Evolutionary conservation across 2,797 vertebrate genomes (phyloP), one percentile per base, ranked within the genome.

Genomic region (Melanogrammus aeglefinus): DNA sequence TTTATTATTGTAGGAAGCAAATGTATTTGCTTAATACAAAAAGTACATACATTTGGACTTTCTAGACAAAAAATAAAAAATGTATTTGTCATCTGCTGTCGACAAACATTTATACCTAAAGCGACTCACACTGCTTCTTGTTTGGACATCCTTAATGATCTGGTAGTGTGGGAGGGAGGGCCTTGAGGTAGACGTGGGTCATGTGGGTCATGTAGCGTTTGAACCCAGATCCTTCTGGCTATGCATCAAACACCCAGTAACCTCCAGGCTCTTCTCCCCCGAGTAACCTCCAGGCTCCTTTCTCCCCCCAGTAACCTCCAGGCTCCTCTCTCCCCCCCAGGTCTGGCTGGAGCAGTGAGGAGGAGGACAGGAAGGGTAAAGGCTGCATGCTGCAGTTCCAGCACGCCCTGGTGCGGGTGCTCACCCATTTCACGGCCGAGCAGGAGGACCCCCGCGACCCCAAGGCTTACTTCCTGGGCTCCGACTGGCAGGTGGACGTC

Each of bases 401-500:
- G 88, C 96, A 95, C 0, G 94, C 98, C 91, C 94, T 92, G 74
- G 94, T 99, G 80, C 91, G 97, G 0, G 96, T 99, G 69, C 95
- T 99, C 73, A 96, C 97, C 0, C 95, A 97, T 75, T 99, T 99
- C 2, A 95, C 97, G 21, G 94, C 96, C 0, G 96, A 99, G 84
- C 93, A 95, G 0, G 84, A 94, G 0, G 94, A 95, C 14, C 92
- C 94, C 0, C 95, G 94, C 86, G 95, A 94, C 12, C 0, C 96
- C 96, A 89, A 94, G 69, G 57, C 92, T 33, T 91, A 86, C 79
- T 95, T 93, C 88, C 93, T 99, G 72, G 94, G 96, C 75, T 92
- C 95, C 0, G 95, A 97, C 27, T 99, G 97, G 98, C 98, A 98
- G 86, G 92, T 97, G 29, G 98, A 99, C 90, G 94, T 99, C 86